Evolutionary conservation across 2,113 vertebrate species (phyloP).

Genomic region (Lagopus muta): DNA sequence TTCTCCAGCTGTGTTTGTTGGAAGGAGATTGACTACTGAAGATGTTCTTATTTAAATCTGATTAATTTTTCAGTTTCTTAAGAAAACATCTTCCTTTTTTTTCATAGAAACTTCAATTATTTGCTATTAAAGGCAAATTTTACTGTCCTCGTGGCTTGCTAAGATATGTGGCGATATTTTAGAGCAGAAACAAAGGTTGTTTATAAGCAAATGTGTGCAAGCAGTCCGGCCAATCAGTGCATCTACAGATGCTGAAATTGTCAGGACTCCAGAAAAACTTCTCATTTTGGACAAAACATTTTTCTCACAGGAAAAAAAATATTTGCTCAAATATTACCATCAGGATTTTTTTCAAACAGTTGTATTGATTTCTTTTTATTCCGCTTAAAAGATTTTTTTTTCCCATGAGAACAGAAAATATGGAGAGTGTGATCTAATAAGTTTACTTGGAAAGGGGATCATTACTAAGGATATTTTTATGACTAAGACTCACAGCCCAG

Average conservation of each 20-base stretch:
- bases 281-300: conserved; percentile 1
- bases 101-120: background rate
- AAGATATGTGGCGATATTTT: background rate
- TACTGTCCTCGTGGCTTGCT: background rate
- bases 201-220: conserved; percentile 43
- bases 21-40: background rate
- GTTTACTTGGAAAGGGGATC: conserved; percentile 26
- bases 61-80: background rate
- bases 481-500: background rate
- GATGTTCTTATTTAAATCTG: background rate
- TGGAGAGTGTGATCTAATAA: background rate
- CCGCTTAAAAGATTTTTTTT: conserved; percentile 3
- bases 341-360: conserved; percentile 13
- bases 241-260: conserved; percentile 47
- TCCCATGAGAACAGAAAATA: conserved; percentile 3
- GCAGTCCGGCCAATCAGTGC: background rate
- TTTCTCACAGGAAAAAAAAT: conserved; percentile 8
- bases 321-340: conserved; percentile 12
- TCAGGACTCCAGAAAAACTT: conserved; percentile 18
- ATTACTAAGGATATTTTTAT: background rate
- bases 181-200: background rate
- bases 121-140: background rate
- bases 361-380: background rate
- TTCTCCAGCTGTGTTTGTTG: conserved; percentile 29
- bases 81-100: background rate